These are phyloP conservation scores for Sorex fumeus DNA, from an alignment of 2,113 vertebrate species.

Conservation along the genomic window DNA sequence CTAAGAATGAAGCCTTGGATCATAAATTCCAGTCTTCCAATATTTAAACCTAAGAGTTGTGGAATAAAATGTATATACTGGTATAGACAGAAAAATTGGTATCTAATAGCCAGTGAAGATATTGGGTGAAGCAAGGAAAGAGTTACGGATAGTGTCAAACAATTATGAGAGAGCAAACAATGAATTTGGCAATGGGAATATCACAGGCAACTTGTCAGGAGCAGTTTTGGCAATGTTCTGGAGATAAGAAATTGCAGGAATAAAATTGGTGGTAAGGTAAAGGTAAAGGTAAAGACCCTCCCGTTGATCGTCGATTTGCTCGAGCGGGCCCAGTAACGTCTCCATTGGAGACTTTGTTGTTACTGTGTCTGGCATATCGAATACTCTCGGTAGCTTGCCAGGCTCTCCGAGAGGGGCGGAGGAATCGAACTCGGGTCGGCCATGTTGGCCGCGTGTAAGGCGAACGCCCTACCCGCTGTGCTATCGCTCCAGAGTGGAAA, in stretches of 20 bases:
- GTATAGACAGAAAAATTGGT: background rate
- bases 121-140: background rate
- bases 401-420: too few species aligned
- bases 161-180: background rate
- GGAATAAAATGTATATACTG: rapidly evolving
- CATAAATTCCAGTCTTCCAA: background rate
- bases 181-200: background rate
- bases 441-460: too few species aligned
- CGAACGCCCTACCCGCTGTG: too few species aligned
- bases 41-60: background rate
- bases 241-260: rapidly evolving
- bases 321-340: too few species aligned
- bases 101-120: background rate
- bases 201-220: background rate
- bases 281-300: too few species aligned
- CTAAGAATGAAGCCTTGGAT: too few species aligned
- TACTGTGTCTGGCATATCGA: too few species aligned
- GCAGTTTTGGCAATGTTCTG: background rate
- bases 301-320: too few species aligned
- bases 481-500: too few species aligned
- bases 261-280: background rate
- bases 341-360: too few species aligned
- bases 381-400: too few species aligned
- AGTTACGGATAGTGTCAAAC: background rate
- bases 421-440: too few species aligned